Evolutionary conservation across 2,113 vertebrate genomes (phyloP).

Genomic region (Candoia aspera): DNA sequence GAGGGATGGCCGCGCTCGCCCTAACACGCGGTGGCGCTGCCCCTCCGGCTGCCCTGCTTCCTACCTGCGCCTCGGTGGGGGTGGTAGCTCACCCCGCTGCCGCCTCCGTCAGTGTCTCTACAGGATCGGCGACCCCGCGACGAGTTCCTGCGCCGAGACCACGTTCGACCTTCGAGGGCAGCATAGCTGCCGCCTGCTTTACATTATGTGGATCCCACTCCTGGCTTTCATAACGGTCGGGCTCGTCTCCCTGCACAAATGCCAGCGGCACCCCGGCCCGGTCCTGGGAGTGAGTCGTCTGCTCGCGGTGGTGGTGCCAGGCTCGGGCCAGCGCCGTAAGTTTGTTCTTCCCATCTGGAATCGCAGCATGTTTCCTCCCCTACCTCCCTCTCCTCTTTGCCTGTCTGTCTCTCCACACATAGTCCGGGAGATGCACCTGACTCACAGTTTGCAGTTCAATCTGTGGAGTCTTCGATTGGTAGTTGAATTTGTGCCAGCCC

Average conservation of each 20-base stretch:
- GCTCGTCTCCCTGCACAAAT: constrained; percentile 66
- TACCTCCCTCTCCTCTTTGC: not conserved
- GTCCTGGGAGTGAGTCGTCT: constrained; percentile 67
- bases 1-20: constrained; percentile 51
- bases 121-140: constrained; percentile 15
- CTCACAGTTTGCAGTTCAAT: not conserved
- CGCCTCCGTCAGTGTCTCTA: constrained; percentile 17
- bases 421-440: not conserved
- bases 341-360: constrained; percentile 22
- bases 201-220: constrained; percentile 70
- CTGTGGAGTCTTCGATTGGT: too few relatives aligned
- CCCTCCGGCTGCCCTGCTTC: constrained; percentile 28
- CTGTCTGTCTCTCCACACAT: not conserved
- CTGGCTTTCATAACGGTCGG: constrained; percentile 64
- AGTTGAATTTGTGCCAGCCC: not conserved
- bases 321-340: constrained; percentile 74
- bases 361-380: not conserved
- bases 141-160: constrained; percentile 23
- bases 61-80: constrained; percentile 22
- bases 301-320: constrained; percentile 66
- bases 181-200: constrained; percentile 39
- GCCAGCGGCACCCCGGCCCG: constrained; percentile 67
- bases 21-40: constrained; percentile 58
- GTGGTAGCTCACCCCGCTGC: not conserved
- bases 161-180: constrained; percentile 18